phyloP scores from a whole-genome alignment of 2,113 vertebrate species.

The Cryptoleucopteryx plumbea region DNA sequence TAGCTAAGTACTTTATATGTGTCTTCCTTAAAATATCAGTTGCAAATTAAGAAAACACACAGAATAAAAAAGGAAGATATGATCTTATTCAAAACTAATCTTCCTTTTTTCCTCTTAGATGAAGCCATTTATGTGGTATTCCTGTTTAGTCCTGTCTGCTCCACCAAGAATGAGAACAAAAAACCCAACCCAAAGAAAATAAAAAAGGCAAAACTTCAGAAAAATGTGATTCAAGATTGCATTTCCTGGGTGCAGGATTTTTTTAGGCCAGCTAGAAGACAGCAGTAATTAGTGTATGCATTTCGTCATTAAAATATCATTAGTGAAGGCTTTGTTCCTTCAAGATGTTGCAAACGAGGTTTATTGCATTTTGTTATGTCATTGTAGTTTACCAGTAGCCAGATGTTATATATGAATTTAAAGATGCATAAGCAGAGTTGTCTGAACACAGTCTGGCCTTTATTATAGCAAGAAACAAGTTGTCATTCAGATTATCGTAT shows the following conservation, averaged over 20 bases:
- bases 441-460: not conserved
- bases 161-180: not conserved
- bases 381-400: slow-evolving; percentile 33
- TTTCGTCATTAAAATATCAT: slow-evolving; percentile 76
- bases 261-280: slow-evolving; percentile 43
- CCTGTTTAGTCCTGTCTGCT: not conserved
- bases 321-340: slow-evolving; percentile 68
- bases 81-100: not conserved
- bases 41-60: slow-evolving; percentile 2
- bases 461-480: not conserved
- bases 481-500: not conserved
- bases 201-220: not conserved
- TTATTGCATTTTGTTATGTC: slow-evolving; percentile 41
- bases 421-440: not conserved
- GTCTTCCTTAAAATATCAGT: not conserved
- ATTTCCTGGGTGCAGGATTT: not conserved
- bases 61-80: not conserved
- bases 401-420: not conserved
- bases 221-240: not conserved
- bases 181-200: not conserved
- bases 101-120: not conserved
- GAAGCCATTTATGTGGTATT: not conserved
- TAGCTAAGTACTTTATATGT: not conserved
- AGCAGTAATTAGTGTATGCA: slow-evolving; percentile 63
- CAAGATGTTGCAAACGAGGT: slow-evolving; percentile 41